Evolutionary conservation across 1,140 invertebrate species (phyloP).

Genomic region (Cepaea nemoralis): DNA sequence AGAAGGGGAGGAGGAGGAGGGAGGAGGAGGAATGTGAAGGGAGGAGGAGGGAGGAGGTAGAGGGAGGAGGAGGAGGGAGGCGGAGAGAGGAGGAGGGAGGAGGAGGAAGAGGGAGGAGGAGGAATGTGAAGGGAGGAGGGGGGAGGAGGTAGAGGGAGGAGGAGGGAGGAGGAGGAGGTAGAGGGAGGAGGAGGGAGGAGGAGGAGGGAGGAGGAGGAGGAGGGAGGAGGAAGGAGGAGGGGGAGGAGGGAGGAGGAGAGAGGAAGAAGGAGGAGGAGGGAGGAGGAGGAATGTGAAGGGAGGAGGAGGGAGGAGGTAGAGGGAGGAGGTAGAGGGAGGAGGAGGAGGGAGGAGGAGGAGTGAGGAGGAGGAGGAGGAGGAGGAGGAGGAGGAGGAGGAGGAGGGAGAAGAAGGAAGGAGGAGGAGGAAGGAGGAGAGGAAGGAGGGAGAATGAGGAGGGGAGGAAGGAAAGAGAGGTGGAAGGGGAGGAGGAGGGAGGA

Average conservation of each 20-base stretch:
- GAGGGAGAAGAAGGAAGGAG: slow-evolving; percentile 11
- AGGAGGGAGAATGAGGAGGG: too few relatives aligned
- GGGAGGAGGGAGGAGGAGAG: neutral
- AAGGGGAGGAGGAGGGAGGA: too few relatives aligned
- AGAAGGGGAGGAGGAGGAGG: neutral
- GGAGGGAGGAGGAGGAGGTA: neutral
- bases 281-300: too few relatives aligned
- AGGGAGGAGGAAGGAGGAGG: slow-evolving; percentile 1
- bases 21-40: too few relatives aligned
- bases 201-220: slow-evolving; percentile 12
- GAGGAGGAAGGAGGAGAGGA: neutral
- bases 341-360: too few relatives aligned
- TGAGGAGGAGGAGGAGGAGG: neutral
- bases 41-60: too few relatives aligned
- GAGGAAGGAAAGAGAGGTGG: too few relatives aligned
- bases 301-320: neutral
- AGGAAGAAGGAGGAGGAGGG: neutral
- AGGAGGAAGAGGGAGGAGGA: neutral
- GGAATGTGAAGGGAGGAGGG: too few relatives aligned
- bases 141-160: neutral
- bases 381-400: slow-evolving; percentile 22
- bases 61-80: too few relatives aligned
- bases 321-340: neutral
- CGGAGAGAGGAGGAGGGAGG: neutral
- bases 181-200: neutral